Evolutionary conservation across 2,888 invertebrate genomes (phyloP).

Genomic region (Hypercompe scribonia): DNA sequence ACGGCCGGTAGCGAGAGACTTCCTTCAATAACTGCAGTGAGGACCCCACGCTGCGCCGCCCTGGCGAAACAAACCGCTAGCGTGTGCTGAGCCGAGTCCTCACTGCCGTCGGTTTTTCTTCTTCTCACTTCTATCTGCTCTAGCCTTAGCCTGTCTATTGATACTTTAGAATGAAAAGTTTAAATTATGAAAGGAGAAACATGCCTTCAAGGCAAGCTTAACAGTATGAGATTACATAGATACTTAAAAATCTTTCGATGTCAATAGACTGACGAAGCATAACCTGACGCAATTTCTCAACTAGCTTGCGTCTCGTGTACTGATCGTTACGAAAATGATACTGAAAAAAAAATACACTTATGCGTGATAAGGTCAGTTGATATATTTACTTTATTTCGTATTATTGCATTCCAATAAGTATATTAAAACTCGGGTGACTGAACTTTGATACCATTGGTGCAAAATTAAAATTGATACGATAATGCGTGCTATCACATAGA

Average conservation of each 20-base stretch:
- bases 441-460: background rate
- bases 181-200: too few relatives aligned
- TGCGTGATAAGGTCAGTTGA: background rate
- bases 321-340: background rate
- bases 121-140: too few relatives aligned
- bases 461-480: background rate
- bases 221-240: background rate
- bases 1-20: too few relatives aligned
- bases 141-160: too few relatives aligned
- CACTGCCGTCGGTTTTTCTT: too few relatives aligned
- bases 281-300: too few relatives aligned
- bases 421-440: background rate
- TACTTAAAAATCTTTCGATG: background rate
- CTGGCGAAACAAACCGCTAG: too few relatives aligned
- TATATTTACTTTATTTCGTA: background rate
- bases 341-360: background rate
- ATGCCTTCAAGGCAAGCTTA: background rate
- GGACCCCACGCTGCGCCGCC: too few relatives aligned
- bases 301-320: background rate
- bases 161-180: too few relatives aligned
- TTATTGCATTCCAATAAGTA: background rate
- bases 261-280: background rate
- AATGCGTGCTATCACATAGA: background rate
- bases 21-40: too few relatives aligned
- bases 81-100: too few relatives aligned